These are phyloP conservation scores for Spatulosminthurus flaviceps DNA, from an alignment of 2,888 invertebrate genomes.

Conservation along the genomic window DNA sequence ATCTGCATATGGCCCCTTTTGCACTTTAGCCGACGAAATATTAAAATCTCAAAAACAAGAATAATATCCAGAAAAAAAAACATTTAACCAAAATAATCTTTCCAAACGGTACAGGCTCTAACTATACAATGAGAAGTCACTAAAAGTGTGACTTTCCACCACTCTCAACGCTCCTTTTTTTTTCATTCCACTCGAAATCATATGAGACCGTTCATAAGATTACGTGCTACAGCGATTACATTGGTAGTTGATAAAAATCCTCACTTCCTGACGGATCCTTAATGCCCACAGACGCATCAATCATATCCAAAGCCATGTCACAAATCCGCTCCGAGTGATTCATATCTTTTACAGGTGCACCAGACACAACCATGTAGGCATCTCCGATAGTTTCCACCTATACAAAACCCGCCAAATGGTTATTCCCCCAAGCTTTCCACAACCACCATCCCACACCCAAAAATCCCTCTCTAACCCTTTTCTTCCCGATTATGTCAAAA, in stretches of 20 bases:
- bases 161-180: no score
- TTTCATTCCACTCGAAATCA: no score
- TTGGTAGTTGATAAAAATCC: neutral
- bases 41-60: no score
- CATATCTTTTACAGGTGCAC: constrained; percentile 86
- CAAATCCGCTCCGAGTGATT: constrained; percentile 93
- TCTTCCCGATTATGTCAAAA: neutral
- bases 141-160: no score
- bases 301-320: constrained; percentile 96
- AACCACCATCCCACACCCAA: neutral
- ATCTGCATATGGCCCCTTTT: no score
- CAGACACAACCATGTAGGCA: constrained; percentile 98
- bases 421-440: neutral
- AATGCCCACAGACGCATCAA: constrained; percentile 84
- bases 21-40: no score
- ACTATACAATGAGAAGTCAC: no score
- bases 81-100: no score
- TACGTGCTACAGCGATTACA: neutral
- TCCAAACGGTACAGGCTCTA: no score
- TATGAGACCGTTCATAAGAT: neutral
- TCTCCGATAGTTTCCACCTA: constrained; percentile 98
- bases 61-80: no score
- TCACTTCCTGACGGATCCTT: constrained; percentile 65
- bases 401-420: neutral
- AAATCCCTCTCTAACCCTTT: neutral